A percentile compares a stretch with the other conserved stretches of the same genome.
Evolutionary conservation across 2,113 vertebrate genomes (phyloP).

Genomic region (Podarcis cretensis): DNA sequence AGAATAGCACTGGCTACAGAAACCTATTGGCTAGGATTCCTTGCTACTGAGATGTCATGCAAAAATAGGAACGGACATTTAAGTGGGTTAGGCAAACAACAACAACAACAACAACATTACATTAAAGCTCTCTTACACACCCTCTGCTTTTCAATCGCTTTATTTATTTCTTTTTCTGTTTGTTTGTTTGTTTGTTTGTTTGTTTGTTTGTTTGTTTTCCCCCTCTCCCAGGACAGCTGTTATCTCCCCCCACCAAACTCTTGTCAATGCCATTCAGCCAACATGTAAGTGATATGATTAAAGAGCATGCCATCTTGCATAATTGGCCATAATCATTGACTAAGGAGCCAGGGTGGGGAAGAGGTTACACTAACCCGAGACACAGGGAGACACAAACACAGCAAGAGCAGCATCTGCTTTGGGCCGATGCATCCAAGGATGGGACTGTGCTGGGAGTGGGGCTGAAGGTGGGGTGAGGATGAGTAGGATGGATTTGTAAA

Average conservation of each 20-base stretch:
- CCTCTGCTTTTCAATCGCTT: neutral
- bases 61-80: conserved; percentile 35
- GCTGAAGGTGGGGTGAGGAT: too few species aligned
- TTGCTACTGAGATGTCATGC: neutral
- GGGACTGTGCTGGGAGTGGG: conserved; percentile 19
- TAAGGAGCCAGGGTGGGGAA: neutral
- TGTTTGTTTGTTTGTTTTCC: conserved; percentile 29
- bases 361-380: conserved; percentile 41
- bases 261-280: conserved; percentile 71
- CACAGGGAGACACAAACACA: conserved; percentile 66
- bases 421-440: conserved; percentile 55
- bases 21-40: neutral
- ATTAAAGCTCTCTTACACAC: too few species aligned
- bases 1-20: neutral
- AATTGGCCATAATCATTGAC: conserved; percentile 76
- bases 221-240: conserved; percentile 71
- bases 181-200: neutral
- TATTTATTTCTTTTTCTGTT: conserved; percentile 64
- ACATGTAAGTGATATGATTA: conserved; percentile 79
- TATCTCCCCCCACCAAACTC: conserved; percentile 78
- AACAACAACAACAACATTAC: too few species aligned
- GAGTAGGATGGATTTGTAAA: conserved; percentile 40
- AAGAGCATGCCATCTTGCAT: conserved; percentile 75
- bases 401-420: conserved; percentile 67
- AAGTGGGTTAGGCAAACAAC: conserved; percentile 41